Evolutionary conservation across 2,113 vertebrate species (phyloP), one percentile per base, ranked within the genome.

Genomic region (Gambusia holbrooki): DNA sequence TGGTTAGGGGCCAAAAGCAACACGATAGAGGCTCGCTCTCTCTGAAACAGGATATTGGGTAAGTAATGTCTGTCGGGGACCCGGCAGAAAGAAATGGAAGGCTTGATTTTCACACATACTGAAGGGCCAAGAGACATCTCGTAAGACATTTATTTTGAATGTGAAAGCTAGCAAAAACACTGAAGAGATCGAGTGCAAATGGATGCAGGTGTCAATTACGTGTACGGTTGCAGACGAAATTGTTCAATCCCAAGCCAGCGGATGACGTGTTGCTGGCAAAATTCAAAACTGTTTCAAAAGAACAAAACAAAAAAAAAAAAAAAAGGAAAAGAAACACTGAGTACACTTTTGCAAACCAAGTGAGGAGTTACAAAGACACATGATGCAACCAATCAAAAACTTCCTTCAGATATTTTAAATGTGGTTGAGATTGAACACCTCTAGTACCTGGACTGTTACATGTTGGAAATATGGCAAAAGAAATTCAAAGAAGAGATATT

Each of bases 31-130:
- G 85, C 75, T 79, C 72, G 19, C 76, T 91, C 86, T 87, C 92
- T 94, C 93, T 92, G 91, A 88, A 94, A 93, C 93, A 91, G 92
- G 93, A 95, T 93, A 94, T 93, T 93, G 85, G 91, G 82, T 91
- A 92, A 88, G 90, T 93, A 93, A 94, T 93, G 92, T 90, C 90
- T 84, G 83, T 91, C 89, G 78, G 93, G 93, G 94, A 94, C 90
- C 62, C 62, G 27, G 67, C 82, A 87, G 80, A 83, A 87, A 89
- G 84, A 85, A 90, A 93, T 86, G 80, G 62, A 74, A 79, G 65
- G 67, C 32, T 22, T 25, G 4, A 27, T 65, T 88, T 88, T 88
- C 88, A 71, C 87, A 91, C 86, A 74, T 84, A 83, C 82, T 51
- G 40, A 19, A 69, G 72, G 84, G 79, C 48, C 17, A 54, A 88